Evolutionary conservation across 2,888 invertebrate species (phyloP).

Genomic region (Pristionchus exspectatus): DNA sequence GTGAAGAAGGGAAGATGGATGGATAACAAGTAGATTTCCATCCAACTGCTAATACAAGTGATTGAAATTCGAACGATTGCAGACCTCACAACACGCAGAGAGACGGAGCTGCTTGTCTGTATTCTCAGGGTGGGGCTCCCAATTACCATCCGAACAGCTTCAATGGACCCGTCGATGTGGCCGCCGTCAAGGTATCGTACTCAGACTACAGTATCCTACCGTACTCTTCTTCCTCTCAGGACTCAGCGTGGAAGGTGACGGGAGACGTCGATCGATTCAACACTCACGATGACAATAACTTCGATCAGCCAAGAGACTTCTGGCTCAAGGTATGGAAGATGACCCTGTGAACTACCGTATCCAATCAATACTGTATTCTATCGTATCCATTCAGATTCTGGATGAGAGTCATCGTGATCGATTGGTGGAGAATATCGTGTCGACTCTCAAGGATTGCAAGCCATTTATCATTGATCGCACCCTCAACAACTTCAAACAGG

Average conservation of each 20-base stretch:
- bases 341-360: background rate
- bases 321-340: constrained; percentile 85
- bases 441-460: constrained; percentile 88
- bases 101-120: constrained; percentile 87
- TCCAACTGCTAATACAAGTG: too few relatives aligned
- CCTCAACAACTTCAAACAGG: constrained; percentile 88
- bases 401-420: constrained; percentile 86
- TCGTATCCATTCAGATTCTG: constrained; percentile 81
- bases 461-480: constrained; percentile 91
- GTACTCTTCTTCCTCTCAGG: constrained; percentile 35
- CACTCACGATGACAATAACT: constrained; percentile 91
- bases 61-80: background rate
- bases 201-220: background rate
- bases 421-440: constrained; percentile 88
- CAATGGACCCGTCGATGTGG: constrained; percentile 86
- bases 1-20: too few relatives aligned
- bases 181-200: constrained; percentile 59
- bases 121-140: constrained; percentile 90
- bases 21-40: too few relatives aligned
- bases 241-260: constrained; percentile 82
- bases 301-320: constrained; percentile 88
- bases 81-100: constrained; percentile 88
- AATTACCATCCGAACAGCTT: constrained; percentile 98
- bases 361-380: background rate
- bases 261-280: constrained; percentile 90